phyloP scores from a whole-genome alignment of 2,113 vertebrate genomes.

The Calidris pygmaea region DNA sequence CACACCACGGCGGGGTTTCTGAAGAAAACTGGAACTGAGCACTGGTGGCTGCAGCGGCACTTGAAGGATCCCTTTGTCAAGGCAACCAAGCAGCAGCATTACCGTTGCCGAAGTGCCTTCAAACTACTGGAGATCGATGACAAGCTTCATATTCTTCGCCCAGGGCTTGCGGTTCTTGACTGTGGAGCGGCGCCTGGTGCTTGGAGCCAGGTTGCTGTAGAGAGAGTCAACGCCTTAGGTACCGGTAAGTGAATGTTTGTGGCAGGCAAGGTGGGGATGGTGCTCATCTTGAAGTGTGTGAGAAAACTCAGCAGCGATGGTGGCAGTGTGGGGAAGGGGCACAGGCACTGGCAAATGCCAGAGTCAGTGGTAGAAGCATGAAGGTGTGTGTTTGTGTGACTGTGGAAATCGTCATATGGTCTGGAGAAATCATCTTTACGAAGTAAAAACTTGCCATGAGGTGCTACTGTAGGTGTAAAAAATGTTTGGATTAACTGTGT shows the following conservation, averaged over 20 bases:
- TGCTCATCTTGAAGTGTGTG: not conserved
- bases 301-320: not conserved
- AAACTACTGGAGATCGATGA: slow-evolving; percentile 90
- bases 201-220: slow-evolving; percentile 93
- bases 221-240: slow-evolving; percentile 85
- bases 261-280: not conserved
- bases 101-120: slow-evolving; percentile 92
- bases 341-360: not conserved
- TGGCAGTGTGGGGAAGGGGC: not conserved
- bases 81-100: slow-evolving; percentile 77
- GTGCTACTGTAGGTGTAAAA: not conserved
- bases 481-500: not conserved
- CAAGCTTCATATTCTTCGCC: slow-evolving; percentile 77
- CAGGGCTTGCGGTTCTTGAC: slow-evolving; percentile 85
- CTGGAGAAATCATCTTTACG: not conserved
- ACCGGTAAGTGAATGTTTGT: slow-evolving; percentile 70
- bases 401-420: not conserved
- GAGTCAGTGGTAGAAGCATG: not conserved
- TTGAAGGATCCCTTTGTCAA: slow-evolving; percentile 89
- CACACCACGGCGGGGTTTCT: slow-evolving; percentile 48
- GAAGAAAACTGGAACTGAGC: slow-evolving; percentile 73
- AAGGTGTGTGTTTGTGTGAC: not conserved
- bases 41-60: slow-evolving; percentile 85
- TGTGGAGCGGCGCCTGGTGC: slow-evolving; percentile 93
- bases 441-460: not conserved